Evolutionary conservation across 1,140 invertebrate genomes (phyloP), one percentile per base, ranked within the genome.

Genomic region (Dermatophagoides farinae): DNA sequence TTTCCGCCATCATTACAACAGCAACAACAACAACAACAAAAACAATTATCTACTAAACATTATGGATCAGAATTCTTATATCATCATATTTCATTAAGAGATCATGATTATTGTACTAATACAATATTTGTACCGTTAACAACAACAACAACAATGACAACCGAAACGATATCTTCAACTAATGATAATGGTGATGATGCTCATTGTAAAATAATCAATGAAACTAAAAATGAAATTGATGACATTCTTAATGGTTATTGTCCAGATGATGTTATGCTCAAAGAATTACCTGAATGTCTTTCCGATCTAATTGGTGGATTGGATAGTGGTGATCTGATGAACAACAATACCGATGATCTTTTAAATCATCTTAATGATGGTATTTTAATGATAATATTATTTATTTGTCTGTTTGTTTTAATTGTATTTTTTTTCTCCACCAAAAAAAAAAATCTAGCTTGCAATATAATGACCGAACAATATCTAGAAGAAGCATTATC

Each of bases 251-350:
- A 59, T n/a, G 57, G 57, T 20, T 59, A 58, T 23, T 58, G 59
- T 54, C 54, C 57, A 14, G 57, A 59, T 20, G 57, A 59, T 37
- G 57, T 59, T 46, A 16, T 59, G 25, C 16, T 59, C 1, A 59
- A 59, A n/a, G 57, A 59, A 54, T 12, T 59, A n/a, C 57, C 57
- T 14, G 51, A 59, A n/a, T 59, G 57, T 54, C 25, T 59, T 14
- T 14, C 59, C 10, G 57, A 59, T 23, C 31, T 59, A n/a, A n/a
- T 59, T 14, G 49, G 23, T 59, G 10, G 14, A 31, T 14, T 18
- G 14, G n/a, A 14, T n/a, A 58, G 22, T 39, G 2, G 5, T 20
- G 23, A 16, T 14, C 52, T 59, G 5, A 25, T 54, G 23, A 41
- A 54, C 8, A 23, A 23, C 6, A 59, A 47, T 46, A 58, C 52